A percentile compares a stretch with the other conserved stretches of the same genome.
Conservation (phyloP, 2,113 vertebrate species). For the Rhagologus leucostigma region DNA sequence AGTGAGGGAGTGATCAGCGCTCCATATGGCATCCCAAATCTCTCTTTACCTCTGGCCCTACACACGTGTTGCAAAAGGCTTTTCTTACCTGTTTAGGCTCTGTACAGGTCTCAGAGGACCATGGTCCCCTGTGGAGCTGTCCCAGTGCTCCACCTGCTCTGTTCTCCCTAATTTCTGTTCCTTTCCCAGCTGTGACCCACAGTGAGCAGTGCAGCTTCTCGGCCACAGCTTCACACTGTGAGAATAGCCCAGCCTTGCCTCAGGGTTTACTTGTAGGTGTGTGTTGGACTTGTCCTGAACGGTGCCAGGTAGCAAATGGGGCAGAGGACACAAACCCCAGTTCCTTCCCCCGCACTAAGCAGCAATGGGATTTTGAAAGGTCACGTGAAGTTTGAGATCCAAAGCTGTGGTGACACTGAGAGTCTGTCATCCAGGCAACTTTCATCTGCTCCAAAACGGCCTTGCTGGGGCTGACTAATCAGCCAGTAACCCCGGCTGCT, state of each 20-base stretch:
- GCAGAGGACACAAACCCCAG: background rate
- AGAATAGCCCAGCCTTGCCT: background rate
- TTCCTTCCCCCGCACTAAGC: background rate
- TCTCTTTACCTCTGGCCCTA: background rate
- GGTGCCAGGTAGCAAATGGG: background rate
- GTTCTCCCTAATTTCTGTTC: background rate
- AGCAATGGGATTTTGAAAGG: background rate
- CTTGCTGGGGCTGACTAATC: background rate
- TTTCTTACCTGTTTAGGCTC: background rate
- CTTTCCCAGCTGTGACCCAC: background rate
- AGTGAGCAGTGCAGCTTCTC: background rate
- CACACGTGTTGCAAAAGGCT: background rate
- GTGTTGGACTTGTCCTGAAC: background rate
- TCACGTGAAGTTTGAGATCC: background rate
- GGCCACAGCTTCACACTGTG: background rate
- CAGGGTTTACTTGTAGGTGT: rapidly evolving
- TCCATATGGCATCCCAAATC: background rate
- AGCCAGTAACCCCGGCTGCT: rapidly evolving
- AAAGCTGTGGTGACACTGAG: background rate
- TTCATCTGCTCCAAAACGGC: background rate
- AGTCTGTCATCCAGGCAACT: background rate
- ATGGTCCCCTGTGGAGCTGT: rapidly evolving
- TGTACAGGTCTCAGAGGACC: background rate
- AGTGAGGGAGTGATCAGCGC: background rate
- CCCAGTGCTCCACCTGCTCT: background rate